Evolutionary conservation across 2,888 invertebrate genomes (phyloP), one percentile per base, ranked within the genome.

Genomic region (Amaurobius ferox): DNA sequence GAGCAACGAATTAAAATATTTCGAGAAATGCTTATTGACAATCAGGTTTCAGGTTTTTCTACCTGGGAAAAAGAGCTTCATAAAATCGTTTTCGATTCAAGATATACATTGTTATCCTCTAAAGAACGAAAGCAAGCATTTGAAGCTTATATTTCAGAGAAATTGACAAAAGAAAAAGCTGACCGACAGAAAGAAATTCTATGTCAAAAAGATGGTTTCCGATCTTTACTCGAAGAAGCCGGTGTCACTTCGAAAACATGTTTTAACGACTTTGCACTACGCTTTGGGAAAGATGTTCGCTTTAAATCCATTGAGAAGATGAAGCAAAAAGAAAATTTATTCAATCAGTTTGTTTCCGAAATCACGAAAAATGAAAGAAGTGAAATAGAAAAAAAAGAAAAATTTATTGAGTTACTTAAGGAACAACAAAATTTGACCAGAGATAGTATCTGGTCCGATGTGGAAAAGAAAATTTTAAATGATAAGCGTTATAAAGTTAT

Each of bases 51-150:
- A 68, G 99, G 99, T 78, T 98, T 98, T 92, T 97, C 97, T 91
- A 99, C 99, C 0, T 99, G 99, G 98, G 99, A 99, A 93, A 99
- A 99, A 92, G 99, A 99, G 91, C 94, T 99, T 89, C 98, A 99
- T 92, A 99, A 99, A 94, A 99, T 99, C 90, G 99, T 99, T 6
- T 99, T 98, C 92, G 99, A 99, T 92, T 95, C 96, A 13, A 94
- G 99, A 2, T 99, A 99, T 91, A 94, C 99, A 89, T 94, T 99
- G 90, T 93, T 99, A 89, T 97, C 97, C 72, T 97, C 97, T 1
- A 97, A 97, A 93, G 99, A 99, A 92, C 93, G 99, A 77, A 97
- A 98, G 91, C 92, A 92, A 90, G 98, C 98, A 72, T 93, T 93
- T 90, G 93, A 94, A 88, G 92, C 92, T 91, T 99, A 98, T 92